Conservation (phyloP, 2,888 invertebrate genomes). For the Xanthostigma xanthostigma region DNA sequence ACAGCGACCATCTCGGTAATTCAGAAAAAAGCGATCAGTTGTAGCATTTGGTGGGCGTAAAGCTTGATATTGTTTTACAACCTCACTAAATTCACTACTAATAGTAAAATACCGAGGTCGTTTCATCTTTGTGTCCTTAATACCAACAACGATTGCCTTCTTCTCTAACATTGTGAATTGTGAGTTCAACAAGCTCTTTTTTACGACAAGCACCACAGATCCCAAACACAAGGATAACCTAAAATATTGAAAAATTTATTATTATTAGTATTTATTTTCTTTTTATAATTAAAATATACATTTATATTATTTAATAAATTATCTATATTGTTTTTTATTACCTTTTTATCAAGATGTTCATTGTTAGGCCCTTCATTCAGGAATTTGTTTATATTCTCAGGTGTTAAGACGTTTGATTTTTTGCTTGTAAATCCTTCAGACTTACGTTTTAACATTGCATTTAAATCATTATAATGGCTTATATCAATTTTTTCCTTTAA, state of each 20-base stretch:
- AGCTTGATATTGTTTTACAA: not conserved
- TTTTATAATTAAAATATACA: too few relatives aligned
- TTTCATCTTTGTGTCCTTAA: not conserved
- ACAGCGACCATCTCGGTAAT: not conserved
- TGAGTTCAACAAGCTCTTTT: too few relatives aligned
- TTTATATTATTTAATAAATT: too few relatives aligned
- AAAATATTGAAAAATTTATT: not conserved
- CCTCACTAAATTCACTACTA: not conserved
- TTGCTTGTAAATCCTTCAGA: too few relatives aligned
- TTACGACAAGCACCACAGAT: conserved; percentile 2
- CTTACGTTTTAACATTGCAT: too few relatives aligned
- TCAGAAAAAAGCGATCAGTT: not conserved
- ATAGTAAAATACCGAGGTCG: not conserved
- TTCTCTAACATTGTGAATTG: too few relatives aligned
- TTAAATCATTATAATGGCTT: too few relatives aligned
- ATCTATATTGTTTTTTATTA: not conserved
- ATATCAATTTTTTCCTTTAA: too few relatives aligned
- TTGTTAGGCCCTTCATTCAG: not conserved
- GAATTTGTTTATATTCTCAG: not conserved
- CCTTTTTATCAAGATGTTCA: not conserved
- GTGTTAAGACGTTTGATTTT: not conserved
- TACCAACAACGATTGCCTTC: not conserved
- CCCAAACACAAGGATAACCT: conserved; percentile 4
- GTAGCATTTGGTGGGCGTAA: not conserved
- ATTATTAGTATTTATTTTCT: not conserved